Percentiles rank a stretch among this genome's conserved stretches.
These are phyloP conservation scores for Amphiduros pacificus DNA, from an alignment of 2,888 invertebrate species.

Conservation along the genomic window DNA sequence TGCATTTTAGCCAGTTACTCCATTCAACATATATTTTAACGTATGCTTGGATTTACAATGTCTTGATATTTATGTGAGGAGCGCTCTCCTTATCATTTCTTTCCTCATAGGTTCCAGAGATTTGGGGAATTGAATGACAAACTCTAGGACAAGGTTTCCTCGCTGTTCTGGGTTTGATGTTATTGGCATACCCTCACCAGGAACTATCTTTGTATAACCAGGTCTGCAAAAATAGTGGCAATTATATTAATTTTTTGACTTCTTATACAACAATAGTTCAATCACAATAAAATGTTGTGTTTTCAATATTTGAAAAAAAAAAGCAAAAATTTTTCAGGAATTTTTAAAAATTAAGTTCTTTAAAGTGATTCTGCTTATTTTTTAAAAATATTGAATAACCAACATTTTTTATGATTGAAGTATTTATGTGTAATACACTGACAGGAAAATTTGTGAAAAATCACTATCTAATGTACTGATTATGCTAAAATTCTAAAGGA, in stretches of 20 bases:
- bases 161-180: constrained; percentile 47
- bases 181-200: constrained; percentile 59
- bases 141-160: constrained; percentile 59
- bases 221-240: constrained; percentile 44
- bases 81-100: constrained; percentile 33
- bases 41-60: too few relatives aligned
- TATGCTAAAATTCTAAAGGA: too few relatives aligned
- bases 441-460: too few relatives aligned
- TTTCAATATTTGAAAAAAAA: too few relatives aligned
- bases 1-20: too few relatives aligned
- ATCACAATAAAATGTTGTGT: too few relatives aligned
- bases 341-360: neutral
- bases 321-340: neutral
- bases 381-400: neutral
- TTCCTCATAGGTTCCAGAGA: constrained; percentile 55
- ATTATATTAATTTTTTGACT: neutral
- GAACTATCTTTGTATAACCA: constrained; percentile 56
- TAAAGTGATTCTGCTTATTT: neutral
- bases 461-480: neutral
- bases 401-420: neutral
- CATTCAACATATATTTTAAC: too few relatives aligned
- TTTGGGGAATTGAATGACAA: constrained; percentile 58
- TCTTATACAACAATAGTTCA: too few relatives aligned
- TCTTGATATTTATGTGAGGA: constrained; percentile 5
- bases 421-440: too few relatives aligned